Evolutionary conservation across 2,797 vertebrate genomes (phyloP), one percentile per base, ranked within the genome.

Genomic region (Taenioides sp.): DNA sequence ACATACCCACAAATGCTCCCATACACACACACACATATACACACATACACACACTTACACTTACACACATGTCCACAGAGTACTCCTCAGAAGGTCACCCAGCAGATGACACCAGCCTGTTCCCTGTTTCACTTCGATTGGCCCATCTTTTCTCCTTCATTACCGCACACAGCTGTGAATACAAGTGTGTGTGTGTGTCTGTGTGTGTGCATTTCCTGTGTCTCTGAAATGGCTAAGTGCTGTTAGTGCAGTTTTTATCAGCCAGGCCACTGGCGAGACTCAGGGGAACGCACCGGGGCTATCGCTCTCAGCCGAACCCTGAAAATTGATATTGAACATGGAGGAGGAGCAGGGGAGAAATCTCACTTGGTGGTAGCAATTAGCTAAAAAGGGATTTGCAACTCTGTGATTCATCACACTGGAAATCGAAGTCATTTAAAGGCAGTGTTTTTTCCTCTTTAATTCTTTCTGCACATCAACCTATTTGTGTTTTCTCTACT

Each of bases 241-340:
- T 95, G 94, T 93, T 91, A 92, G 94, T 94, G 95, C 93, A 94
- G 94, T 93, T 95, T 94, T 95, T 95, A 96, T 94, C 92, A 52
- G 93, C 89, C 90, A 93, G 95, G 95, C 95, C 92, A 89, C 95
- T 94, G 85, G 92, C 80, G 68, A 83, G 93, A 91, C 96, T 96
- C 96, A 34, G 78, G 97, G 96, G 97, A 96, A 83, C 89, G 89
- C 85, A 88, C 85, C 78, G 72, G 93, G 84, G 88, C 93, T 95
- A 94, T 97, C 96, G 96, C 95, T 94, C 94, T 93, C 95, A 87
- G 84, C 92, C 93, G 94, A 62, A 93, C 91, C 95, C 90, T 96
- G 96, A 96, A 98, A 99, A 99, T 98, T 98, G 97, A 98, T 98
- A 99, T 98, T 97, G 97, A 97, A 98, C 96, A 96, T 89, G 92